Evolutionary conservation across 2,888 invertebrate species (phyloP).

Genomic region (Globia sparganii): DNA sequence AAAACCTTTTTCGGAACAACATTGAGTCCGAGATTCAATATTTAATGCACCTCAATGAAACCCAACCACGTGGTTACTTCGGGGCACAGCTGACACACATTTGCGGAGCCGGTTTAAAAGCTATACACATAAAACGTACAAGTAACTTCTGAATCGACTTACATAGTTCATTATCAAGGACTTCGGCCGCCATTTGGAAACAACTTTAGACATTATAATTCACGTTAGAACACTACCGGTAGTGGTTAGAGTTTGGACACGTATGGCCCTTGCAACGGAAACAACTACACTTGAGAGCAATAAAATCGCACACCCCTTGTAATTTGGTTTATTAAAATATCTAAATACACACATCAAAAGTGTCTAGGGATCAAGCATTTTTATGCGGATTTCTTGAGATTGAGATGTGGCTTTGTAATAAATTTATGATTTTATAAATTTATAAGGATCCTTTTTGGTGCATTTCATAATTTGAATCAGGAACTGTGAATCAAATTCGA

Average conservation of each 20-base stretch:
- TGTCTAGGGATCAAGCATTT: too few species aligned
- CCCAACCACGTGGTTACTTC: slow-evolving; percentile 30
- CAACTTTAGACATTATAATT: slow-evolving; percentile 30
- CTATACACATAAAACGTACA: slow-evolving; percentile 18
- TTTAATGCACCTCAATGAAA: slow-evolving; percentile 25
- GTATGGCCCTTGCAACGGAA: slow-evolving; percentile 2
- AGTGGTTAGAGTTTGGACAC: slow-evolving; percentile 17
- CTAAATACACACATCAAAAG: too few species aligned
- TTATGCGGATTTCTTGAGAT: too few species aligned
- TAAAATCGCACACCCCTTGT: too few species aligned
- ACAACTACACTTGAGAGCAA: too few species aligned
- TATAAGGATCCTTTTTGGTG: too few species aligned
- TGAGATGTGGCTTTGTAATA: too few species aligned
- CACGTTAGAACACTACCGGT: slow-evolving; percentile 22
- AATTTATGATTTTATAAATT: too few species aligned
- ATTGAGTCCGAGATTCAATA: neutral
- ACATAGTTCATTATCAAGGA: slow-evolving; percentile 46
- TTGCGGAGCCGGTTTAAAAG: slow-evolving; percentile 29
- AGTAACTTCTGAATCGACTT: slow-evolving; percentile 28
- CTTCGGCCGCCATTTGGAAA: slow-evolving; percentile 13
- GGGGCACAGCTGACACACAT: slow-evolving; percentile 42
- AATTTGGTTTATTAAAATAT: too few species aligned
- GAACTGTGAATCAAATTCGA: too few species aligned
- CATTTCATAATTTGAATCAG: too few species aligned
- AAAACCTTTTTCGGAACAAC: neutral